These are phyloP conservation scores for Drosophila anceps DNA, from an alignment of 2,888 invertebrate species.

Conservation along the genomic window DNA sequence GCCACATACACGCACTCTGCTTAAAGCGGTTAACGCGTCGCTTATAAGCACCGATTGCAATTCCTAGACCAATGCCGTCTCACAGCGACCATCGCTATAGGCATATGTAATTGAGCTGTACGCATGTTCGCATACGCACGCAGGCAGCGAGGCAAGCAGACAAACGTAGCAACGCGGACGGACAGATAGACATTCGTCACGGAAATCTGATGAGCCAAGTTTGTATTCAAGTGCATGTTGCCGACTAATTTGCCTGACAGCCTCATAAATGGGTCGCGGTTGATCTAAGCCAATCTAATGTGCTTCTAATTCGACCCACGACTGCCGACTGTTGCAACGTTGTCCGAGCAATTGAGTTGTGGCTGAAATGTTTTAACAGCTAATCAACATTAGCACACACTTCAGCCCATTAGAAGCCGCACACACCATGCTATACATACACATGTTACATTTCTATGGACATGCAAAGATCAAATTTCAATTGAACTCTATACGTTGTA, in stretches of 20 bases:
- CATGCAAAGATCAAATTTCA: not conserved
- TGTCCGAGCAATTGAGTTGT: conserved; percentile 45
- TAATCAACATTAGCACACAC: conserved; percentile 59
- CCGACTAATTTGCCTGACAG: conserved; percentile 64
- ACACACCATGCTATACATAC: not conserved
- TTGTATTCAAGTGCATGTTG: conserved; percentile 54
- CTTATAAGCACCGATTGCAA: conserved; percentile 45
- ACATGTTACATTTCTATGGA: not conserved
- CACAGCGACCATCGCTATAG: conserved; percentile 11
- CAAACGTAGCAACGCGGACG: too few species aligned
- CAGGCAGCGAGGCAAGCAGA: conserved; percentile 16
- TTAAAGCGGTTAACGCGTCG: conserved; percentile 68
- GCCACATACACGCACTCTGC: conserved; percentile 23
- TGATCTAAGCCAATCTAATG: conserved; percentile 35
- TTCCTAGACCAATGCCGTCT: conserved; percentile 17
- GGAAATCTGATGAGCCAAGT: conserved; percentile 45
- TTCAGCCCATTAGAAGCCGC: not conserved
- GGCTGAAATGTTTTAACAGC: conserved; percentile 53
- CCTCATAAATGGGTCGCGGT: conserved; percentile 60
- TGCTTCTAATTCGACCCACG: conserved; percentile 30
- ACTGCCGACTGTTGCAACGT: conserved; percentile 11
- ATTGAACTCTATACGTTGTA: not conserved
- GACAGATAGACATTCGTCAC: conserved; percentile 9
- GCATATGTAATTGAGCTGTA: conserved; percentile 63
- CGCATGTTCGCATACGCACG: conserved; percentile 35